Evolutionary conservation across 2,797 vertebrate genomes (phyloP).

Genomic region (Prunella strophiata): DNA sequence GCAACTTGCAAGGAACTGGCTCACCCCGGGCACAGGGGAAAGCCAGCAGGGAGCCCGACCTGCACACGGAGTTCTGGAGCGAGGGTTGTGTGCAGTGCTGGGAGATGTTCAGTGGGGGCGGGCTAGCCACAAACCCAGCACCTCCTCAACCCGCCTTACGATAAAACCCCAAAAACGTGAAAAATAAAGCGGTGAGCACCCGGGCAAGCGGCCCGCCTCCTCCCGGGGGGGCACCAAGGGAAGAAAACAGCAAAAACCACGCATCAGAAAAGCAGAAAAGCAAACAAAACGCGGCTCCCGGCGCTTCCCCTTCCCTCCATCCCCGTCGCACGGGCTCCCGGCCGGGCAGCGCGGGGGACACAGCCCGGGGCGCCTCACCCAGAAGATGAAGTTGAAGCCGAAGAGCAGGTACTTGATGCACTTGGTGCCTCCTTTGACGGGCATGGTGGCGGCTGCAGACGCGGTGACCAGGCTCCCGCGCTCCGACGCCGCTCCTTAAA

Average conservation of each 20-base stretch:
- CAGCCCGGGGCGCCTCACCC: slow-evolving; percentile 79
- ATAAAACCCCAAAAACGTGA: neutral
- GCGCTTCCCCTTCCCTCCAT: too few relatives aligned
- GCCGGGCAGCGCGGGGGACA: neutral
- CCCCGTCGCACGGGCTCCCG: neutral
- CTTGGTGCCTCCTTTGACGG: slow-evolving; percentile 92
- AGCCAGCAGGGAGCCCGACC: neutral
- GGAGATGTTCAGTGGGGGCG: accelerated
- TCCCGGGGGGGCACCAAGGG: accelerated
- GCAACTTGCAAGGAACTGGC: accelerated
- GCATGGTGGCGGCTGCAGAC: slow-evolving; percentile 35
- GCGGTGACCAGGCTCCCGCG: accelerated
- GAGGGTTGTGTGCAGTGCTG: accelerated
- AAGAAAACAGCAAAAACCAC: neutral
- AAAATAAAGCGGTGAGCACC: neutral
- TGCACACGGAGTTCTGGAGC: neutral
- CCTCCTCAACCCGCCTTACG: neutral
- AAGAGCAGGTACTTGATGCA: slow-evolving; percentile 97
- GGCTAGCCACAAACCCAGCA: too few relatives aligned
- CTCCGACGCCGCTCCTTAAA: slow-evolving; percentile 44
- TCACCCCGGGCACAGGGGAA: neutral
- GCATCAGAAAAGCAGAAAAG: too few relatives aligned
- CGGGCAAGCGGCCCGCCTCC: neutral
- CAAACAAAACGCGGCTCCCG: neutral
- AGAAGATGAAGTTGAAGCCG: slow-evolving; percentile 94